Evolutionary conservation across 92 coral and sea anemone species (phyloP), one percentile per base, ranked within the genome.

Genomic region (Phenganax subtilis): DNA sequence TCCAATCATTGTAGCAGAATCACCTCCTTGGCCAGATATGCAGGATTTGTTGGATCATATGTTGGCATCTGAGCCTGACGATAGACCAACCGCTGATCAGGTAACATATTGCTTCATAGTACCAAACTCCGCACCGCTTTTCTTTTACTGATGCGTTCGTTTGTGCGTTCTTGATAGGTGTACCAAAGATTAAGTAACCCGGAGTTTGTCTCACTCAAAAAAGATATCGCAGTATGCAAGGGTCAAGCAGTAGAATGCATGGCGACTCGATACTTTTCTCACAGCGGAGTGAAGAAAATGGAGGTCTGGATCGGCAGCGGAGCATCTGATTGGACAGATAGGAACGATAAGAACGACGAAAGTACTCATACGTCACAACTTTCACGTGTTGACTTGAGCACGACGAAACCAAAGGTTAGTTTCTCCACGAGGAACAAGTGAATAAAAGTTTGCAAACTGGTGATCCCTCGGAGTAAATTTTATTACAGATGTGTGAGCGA

Each of bases 261-360:
- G 92, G 87, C 97, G 20, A 89, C 92, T 44, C 89, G 96, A 62
- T 86, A 86, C 72, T 90, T 82, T 81, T 55, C 14, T n/a, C 84
- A 91, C 60, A 69, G 84, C 7, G 68, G 86, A 47, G 76, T 72
- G 7, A 76, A 62, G 12, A 87, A 85, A 78, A 78, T 92, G 70
- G 99, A 96, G 79, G 89, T 96, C 77, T 96, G 99, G 99, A 88
- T 90, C 75, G 99, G 99, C 51, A 92, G 99, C 71, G 99, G 99
- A 10, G 87, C 85, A 76, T 84, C 91, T 6, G 90, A 89, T 37
- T 63, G 83, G 73, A 5, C 74, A 27, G 53, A 79, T 54, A 52
- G 8, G 25, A 79, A 79, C 3, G 63, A 8, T 44, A 62, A 62
- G 29, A 65, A 54, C 14, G 83, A 79, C 1, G 56, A 63, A 25